phyloP scores from a whole-genome alignment of 2,797 vertebrate species.

The Alauda arvensis region DNA sequence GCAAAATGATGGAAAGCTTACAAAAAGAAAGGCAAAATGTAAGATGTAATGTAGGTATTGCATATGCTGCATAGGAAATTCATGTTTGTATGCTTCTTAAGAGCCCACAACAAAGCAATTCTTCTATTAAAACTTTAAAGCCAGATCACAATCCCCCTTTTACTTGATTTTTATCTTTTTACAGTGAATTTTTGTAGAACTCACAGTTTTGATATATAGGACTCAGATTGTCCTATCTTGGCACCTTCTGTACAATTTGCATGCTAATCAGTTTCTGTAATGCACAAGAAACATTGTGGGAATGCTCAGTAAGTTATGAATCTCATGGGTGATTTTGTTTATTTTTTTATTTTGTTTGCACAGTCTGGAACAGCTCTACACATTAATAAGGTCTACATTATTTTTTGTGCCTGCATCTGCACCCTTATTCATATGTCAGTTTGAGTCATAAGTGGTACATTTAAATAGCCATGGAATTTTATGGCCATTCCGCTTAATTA shows the following conservation, averaged over 20 bases:
- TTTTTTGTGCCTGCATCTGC: conserved; percentile 38
- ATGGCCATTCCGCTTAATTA: conserved; percentile 52
- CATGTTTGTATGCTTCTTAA: background rate
- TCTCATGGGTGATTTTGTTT: background rate
- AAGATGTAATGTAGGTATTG: background rate
- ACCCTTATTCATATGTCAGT: conserved; percentile 44
- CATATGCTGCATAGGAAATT: background rate
- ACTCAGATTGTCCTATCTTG: background rate
- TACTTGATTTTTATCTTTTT: background rate
- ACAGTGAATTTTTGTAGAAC: background rate
- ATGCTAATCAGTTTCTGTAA: background rate
- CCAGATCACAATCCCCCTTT: background rate
- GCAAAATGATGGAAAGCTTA: background rate
- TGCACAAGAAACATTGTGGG: background rate
- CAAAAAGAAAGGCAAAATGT: background rate
- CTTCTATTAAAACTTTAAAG: background rate
- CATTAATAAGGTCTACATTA: conserved; percentile 12
- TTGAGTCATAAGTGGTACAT: conserved; percentile 34
- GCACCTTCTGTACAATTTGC: conserved; percentile 18
- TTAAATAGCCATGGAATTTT: conserved; percentile 55
- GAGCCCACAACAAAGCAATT: background rate
- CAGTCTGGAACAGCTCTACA: background rate
- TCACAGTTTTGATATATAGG: background rate
- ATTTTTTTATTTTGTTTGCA: conserved; percentile 8
- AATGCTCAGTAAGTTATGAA: conserved; percentile 1